These are phyloP conservation scores for Fragum whitleyi DNA, from an alignment of 2,888 invertebrate genomes.

Conservation along the genomic window DNA sequence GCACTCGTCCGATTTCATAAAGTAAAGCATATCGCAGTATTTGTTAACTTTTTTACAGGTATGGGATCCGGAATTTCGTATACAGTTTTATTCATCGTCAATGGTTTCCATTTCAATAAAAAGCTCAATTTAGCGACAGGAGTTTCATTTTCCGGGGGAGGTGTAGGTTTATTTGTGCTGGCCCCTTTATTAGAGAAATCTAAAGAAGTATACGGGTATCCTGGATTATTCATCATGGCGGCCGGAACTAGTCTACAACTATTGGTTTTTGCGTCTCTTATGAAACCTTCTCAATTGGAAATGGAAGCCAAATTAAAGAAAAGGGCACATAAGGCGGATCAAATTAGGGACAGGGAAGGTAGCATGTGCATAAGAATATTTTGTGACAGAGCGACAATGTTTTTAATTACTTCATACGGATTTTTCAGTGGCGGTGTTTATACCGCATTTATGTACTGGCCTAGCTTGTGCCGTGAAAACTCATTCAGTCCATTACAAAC, in stretches of 20 bases:
- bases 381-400: background rate
- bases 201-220: constrained; percentile 3
- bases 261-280: constrained; percentile 3
- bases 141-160: background rate
- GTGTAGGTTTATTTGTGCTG: constrained; percentile 8
- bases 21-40: no score
- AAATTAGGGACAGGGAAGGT: background rate
- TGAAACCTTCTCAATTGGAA: constrained; percentile 14
- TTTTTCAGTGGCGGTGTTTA: constrained; percentile 7
- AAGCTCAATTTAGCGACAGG: constrained; percentile 13
- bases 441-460: background rate
- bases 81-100: background rate
- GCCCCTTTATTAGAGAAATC: background rate
- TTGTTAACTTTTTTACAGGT: constrained; percentile 2
- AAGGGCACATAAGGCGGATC: background rate
- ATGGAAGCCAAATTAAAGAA: background rate
- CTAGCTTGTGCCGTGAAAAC: background rate
- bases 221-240: constrained; percentile 8
- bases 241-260: constrained; percentile 12
- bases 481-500: background rate
- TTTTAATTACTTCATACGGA: background rate
- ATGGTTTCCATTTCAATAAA: constrained; percentile 14
- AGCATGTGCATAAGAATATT: background rate
- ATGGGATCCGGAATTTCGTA: background rate
- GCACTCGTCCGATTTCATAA: no score